Evolutionary conservation across 23 tunicate genomes (phyloP).

Genomic region (Halocynthia roretzi): DNA sequence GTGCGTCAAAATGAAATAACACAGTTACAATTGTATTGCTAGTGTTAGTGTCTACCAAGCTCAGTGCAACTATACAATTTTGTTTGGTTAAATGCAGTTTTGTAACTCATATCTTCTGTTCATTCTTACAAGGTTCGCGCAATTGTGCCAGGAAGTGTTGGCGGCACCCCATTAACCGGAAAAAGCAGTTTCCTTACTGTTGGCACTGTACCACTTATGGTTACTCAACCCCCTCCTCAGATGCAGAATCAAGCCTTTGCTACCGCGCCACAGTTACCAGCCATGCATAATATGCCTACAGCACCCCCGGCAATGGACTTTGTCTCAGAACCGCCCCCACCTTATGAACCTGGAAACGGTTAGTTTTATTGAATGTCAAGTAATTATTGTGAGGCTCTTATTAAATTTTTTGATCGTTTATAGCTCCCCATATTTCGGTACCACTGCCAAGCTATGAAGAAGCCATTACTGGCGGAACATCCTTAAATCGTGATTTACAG

Average conservation of each 20-base stretch:
- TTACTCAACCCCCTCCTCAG: background rate
- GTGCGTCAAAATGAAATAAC: no score
- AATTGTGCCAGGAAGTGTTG: slow-evolving; percentile 13
- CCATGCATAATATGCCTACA: background rate
- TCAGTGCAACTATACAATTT: no score
- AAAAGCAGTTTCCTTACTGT: slow-evolving; percentile 10
- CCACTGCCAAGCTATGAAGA: slow-evolving; percentile 25
- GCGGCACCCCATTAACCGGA: background rate
- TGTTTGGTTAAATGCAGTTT: no score
- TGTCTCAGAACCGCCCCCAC: slow-evolving; percentile 13
- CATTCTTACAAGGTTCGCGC: background rate
- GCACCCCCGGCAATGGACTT: slow-evolving; percentile 17
- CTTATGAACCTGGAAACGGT: slow-evolving; percentile 24
- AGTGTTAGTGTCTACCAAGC: no score
- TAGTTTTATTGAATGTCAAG: slow-evolving; percentile 2
- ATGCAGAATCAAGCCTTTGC: background rate
- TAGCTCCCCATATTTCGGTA: background rate
- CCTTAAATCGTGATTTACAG: background rate
- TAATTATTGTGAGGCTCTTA: background rate
- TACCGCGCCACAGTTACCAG: background rate
- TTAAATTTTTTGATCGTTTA: background rate
- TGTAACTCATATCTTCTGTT: no score
- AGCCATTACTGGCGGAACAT: slow-evolving; percentile 21
- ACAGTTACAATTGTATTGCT: no score
- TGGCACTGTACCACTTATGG: slow-evolving; percentile 18